phyloP scores from a whole-genome alignment of 2,888 invertebrate genomes.

The Herminia tarsipennalis region DNA sequence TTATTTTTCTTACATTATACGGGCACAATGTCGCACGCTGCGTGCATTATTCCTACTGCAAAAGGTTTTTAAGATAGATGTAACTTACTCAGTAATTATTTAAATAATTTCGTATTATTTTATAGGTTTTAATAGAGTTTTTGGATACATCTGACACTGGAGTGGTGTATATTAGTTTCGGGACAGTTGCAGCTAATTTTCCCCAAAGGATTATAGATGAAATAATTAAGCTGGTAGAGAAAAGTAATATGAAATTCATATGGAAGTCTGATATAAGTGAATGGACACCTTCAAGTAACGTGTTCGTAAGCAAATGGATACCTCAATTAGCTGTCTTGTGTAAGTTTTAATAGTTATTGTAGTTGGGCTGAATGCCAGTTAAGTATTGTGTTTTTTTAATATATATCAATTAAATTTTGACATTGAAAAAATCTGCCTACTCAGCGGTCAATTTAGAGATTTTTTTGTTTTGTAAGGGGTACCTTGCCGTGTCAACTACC shows the following conservation, averaged over 20 bases:
- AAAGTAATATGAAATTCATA: constrained; percentile 85
- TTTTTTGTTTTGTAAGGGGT: too few species aligned
- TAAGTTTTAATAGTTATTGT: too few species aligned
- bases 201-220: constrained; percentile 82
- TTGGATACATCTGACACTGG: constrained; percentile 87
- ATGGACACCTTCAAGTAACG: constrained; percentile 85
- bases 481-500: too few species aligned
- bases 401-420: not conserved
- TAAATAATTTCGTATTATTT: not conserved
- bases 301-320: constrained; percentile 88
- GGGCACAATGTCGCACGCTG: too few species aligned
- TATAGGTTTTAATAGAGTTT: constrained; percentile 58
- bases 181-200: constrained; percentile 88
- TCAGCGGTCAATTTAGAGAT: too few species aligned
- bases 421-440: too few species aligned
- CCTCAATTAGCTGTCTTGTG: constrained; percentile 90
- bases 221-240: constrained; percentile 69
- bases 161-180: constrained; percentile 89
- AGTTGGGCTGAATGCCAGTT: too few species aligned
- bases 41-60: too few species aligned
- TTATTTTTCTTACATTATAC: too few species aligned
- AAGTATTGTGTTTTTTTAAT: too few species aligned
- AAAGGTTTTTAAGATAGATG: too few species aligned
- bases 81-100: too few species aligned
- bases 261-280: constrained; percentile 90